Base-by-base conservation (phyloP, 2,888 invertebrate species). In the Aplocera efformata region DNA sequence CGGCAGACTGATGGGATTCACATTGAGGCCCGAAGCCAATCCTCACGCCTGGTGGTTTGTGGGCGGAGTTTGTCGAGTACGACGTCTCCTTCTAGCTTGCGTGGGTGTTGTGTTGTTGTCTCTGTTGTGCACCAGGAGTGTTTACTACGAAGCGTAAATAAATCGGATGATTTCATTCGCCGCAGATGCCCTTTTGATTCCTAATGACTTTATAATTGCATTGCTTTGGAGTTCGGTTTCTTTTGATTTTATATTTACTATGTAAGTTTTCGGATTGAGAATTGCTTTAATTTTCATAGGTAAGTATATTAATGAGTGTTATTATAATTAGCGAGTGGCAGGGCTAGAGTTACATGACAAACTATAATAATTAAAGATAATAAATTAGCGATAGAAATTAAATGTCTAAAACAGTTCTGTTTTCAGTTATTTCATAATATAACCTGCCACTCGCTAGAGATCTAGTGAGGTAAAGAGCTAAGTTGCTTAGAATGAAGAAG, bases 1-100 rank as follows among this genome's bases (percentile, higher is more conserved):
- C 62, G 73, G 75, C 70, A 78, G 80, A 86, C 86, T 86, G 84
- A 79, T 82, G 76, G 75, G 64, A 66, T 63, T 54, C 63, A 69
- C 76, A 75, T 79, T 72, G 72, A 47, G 56, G 56, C 39, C 24
- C 51, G 67, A 83, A 73, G 65, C 86, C 85, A 85, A 84, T 85
- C 79, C 72, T 73, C 62, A 48, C 52, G 72, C 53, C 53, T 64
- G 58, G 63, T 44, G 60, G 50, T 48, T 50, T 54, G 45, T 70
- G 77, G 86, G 86, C 77, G 86, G 76, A 65, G 83, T 60, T 51
- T 67, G 58, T 60, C 59, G 48, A 50, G 26, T 53, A 4, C 13
- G 21, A 50, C 33, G 7, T 78, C 72, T 49, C 64, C 38, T 25
- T 79, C 60, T 46, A 1, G 23, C 65, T 7, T 8, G 5, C 10